These are phyloP conservation scores for Daboia siamensis DNA, from an alignment of 2,113 vertebrate genomes.

Conservation along the genomic window DNA sequence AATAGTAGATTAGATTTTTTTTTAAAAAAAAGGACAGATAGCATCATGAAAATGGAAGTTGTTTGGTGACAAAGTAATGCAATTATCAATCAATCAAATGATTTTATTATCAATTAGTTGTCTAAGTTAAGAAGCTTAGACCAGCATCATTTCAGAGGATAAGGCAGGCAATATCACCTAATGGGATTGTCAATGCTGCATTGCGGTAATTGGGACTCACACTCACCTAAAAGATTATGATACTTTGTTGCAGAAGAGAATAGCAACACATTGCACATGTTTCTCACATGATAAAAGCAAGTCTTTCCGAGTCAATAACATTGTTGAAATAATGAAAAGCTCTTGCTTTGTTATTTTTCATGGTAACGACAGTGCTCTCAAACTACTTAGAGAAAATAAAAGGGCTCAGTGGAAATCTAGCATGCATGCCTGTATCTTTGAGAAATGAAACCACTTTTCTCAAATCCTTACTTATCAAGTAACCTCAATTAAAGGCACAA, in stretches of 20 bases:
- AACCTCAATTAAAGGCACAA: neutral
- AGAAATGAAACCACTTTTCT: neutral
- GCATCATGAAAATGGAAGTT: neutral
- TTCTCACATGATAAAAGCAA: neutral
- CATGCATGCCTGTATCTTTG: neutral
- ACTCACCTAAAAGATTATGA: conserved; percentile 17
- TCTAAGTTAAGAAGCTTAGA: neutral
- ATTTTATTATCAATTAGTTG: conserved; percentile 23
- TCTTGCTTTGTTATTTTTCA: neutral
- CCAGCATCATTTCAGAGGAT: conserved; percentile 21
- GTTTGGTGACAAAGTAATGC: conserved; percentile 1
- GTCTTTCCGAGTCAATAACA: neutral
- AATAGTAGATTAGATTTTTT: conserved; percentile 2
- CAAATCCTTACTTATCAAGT: neutral
- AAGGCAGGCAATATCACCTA: neutral
- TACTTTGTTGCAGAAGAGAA: conserved; percentile 6
- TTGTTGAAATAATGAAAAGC: conserved; percentile 10
- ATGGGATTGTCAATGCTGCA: neutral
- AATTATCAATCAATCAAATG: neutral
- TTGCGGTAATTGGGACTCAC: neutral
- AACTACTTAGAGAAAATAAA: neutral
- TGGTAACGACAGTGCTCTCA: neutral
- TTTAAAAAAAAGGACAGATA: neutral
- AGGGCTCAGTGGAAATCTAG: neutral
- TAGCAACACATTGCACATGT: conserved; percentile 21